Percentiles rank a stretch among this genome's conserved stretches.
phyloP scores from a whole-genome alignment of 1,140 invertebrate genomes.

The Pseudomyrmex flavicornis region DNA sequence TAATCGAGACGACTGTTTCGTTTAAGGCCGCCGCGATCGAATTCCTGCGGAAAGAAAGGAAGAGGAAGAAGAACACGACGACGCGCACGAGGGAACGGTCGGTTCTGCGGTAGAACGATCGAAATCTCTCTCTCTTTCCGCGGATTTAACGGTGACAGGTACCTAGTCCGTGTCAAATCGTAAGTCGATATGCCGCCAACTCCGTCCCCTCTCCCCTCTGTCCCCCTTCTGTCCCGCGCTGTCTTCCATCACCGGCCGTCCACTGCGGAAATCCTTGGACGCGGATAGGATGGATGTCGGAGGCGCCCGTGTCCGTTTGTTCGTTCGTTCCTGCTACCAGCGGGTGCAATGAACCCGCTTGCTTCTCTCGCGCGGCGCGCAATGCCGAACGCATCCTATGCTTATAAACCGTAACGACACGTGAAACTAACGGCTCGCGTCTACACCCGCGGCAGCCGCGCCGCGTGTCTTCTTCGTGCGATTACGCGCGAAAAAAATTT shows the following conservation, averaged over 20 bases:
- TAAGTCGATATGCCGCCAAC: constrained; percentile 75
- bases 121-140: constrained; percentile 76
- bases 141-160: constrained; percentile 73
- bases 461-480: background rate
- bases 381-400: constrained; percentile 80
- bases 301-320: constrained; percentile 67
- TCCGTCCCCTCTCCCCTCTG: background rate
- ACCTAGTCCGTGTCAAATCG: constrained; percentile 76
- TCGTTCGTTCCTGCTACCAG: constrained; percentile 60
- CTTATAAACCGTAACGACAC: constrained; percentile 84
- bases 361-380: constrained; percentile 63
- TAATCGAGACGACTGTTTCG: constrained; percentile 73
- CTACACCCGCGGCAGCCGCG: constrained; percentile 63
- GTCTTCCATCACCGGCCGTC: constrained; percentile 59
- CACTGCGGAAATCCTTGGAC: constrained; percentile 67
- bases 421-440: constrained; percentile 80
- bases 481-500: constrained; percentile 46
- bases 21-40: constrained; percentile 66
- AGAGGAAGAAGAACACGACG: background rate
- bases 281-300: constrained; percentile 71
- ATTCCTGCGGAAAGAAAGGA: constrained; percentile 59
- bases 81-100: background rate
- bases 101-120: constrained; percentile 66
- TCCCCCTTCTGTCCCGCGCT: background rate
- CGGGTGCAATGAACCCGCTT: constrained; percentile 77